Percentiles rank a stretch among this genome's conserved stretches.
phyloP scores from a whole-genome alignment of 2,113 vertebrate species.

The Gila orcuttii region DNA sequence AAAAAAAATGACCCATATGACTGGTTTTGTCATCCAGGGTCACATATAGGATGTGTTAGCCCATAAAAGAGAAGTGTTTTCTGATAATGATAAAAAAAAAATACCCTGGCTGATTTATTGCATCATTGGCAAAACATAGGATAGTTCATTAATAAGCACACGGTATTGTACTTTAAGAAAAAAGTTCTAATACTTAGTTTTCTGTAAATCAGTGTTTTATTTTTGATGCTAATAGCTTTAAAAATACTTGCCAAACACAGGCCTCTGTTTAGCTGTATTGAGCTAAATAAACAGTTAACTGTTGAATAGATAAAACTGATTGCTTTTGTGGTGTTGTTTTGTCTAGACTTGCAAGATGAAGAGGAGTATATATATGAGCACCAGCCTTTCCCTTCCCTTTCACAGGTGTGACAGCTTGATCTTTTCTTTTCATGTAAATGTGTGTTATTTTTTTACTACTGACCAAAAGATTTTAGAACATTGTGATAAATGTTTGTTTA shows the following conservation, averaged over 20 bases:
- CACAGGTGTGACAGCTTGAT: constrained; percentile 75
- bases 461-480: background rate
- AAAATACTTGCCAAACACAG: background rate
- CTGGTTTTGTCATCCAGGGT: too few species aligned
- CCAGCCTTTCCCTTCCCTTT: constrained; percentile 95
- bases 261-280: background rate
- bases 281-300: background rate
- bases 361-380: constrained; percentile 91
- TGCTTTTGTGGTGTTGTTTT: constrained; percentile 52
- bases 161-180: too few species aligned
- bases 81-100: too few species aligned
- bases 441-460: background rate
- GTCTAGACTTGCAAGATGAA: constrained; percentile 81
- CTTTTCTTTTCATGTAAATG: background rate
- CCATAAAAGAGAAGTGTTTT: too few species aligned
- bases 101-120: too few species aligned
- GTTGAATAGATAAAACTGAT: background rate
- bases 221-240: too few species aligned
- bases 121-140: too few species aligned
- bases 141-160: too few species aligned
- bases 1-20: too few species aligned
- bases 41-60: background rate
- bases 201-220: background rate
- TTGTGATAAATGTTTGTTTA: background rate
- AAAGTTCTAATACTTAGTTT: background rate